Base-by-base conservation (phyloP, 2,113 vertebrate genomes). In the Platanista minor region DNA sequence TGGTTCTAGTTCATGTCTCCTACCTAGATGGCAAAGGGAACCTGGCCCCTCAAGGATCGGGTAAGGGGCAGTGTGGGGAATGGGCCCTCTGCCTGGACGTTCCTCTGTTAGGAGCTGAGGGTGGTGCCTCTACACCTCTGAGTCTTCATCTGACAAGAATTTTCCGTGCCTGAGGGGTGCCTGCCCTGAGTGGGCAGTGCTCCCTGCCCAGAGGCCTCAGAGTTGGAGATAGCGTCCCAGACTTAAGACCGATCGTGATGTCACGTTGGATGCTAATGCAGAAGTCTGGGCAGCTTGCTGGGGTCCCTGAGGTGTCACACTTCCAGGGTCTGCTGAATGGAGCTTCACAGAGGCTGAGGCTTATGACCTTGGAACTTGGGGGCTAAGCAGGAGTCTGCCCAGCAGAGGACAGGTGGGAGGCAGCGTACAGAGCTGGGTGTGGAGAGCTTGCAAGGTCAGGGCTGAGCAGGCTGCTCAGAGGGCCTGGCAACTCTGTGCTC, bases 1-100 rank as follows among this genome's bases (percentile, higher is more conserved):
- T 66, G 31, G 36, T 77, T 52, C 57, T 96, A 99, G 99, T 99
- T 39, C 99, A 99, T 1, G 99, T 99, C 66, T 99, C 99, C 6
- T 99, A 99, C 85, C 97, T 99, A 87, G 99, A 99, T 81, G 99
- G 99, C 7, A 99, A 99, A 98, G 99, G 99, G 20, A 99, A 99
- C 97, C 94, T 99, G 97, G 99, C 99, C 6, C 98, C 99, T n/a
- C 99, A 99, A 92, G 99, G 99, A 11, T 98, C 99, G 41, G 99
- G 99, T 99, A 87, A 98, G 97, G 61, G 10, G 0, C 6, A 1
- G 9, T 13, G 5, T 10, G 31, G 90, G 67, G 6, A 59, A 41
- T 2, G 3, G 77, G 67, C 46, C 61, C 49, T 49, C 84, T 54
- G 61, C 52, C 17, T 69, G 64, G 43, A 81, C 10, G 72, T 46